phyloP scores from a whole-genome alignment of 2,797 vertebrate genomes.

The Novumbra hubbsi region DNA sequence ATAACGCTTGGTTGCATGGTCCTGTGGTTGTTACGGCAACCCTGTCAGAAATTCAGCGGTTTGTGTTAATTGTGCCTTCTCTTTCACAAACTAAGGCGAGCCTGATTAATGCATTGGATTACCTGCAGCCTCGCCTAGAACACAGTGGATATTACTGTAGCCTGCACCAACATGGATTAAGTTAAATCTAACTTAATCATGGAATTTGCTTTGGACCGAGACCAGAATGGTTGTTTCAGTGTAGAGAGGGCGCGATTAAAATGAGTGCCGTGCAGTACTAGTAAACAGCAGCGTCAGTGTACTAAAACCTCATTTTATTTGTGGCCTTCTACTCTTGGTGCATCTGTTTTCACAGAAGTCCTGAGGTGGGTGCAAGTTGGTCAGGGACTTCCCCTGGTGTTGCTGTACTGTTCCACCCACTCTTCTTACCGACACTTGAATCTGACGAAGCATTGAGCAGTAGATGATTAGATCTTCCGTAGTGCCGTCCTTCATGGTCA shows the following conservation, averaged over 20 bases:
- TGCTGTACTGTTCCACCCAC: background rate
- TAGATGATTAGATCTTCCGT: background rate
- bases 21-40: background rate
- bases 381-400: slow-evolving; percentile 1
- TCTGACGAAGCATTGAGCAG: background rate
- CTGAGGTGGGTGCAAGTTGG: background rate
- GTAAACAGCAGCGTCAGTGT: background rate
- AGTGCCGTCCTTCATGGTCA: background rate
- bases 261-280: background rate
- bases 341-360: background rate
- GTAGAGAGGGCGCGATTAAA: background rate
- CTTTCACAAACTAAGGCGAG: background rate
- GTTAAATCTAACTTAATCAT: background rate
- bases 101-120: background rate
- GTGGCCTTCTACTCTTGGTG: background rate
- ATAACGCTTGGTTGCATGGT: too few species aligned
- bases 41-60: background rate
- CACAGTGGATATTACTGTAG: background rate
- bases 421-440: background rate
- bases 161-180: background rate
- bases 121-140: background rate
- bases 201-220: background rate
- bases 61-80: background rate
- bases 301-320: background rate
- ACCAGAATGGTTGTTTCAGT: background rate